These are phyloP conservation scores for Drosophila prolongata DNA, from an alignment of 2,888 invertebrate species.

Conservation along the genomic window DNA sequence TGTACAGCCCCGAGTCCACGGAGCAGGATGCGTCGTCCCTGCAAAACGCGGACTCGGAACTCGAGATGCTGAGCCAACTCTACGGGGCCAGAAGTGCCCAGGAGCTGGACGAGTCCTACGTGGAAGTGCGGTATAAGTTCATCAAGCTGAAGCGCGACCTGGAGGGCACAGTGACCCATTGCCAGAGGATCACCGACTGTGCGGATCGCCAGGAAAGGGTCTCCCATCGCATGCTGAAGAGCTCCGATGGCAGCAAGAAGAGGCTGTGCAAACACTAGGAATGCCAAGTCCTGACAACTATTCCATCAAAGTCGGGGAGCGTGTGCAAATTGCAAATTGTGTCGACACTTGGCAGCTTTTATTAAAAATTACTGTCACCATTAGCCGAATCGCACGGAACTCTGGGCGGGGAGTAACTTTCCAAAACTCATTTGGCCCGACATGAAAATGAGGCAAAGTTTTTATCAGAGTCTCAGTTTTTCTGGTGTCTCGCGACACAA, in stretches of 20 bases:
- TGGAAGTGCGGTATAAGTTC: conserved; percentile 56
- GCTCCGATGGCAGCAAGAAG: conserved; percentile 20
- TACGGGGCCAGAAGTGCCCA: conserved; percentile 48
- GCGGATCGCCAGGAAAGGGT: conserved; percentile 43
- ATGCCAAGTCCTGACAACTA: conserved; percentile 12
- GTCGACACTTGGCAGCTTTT: conserved; percentile 53
- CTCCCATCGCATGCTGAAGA: conserved; percentile 45
- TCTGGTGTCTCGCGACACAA: conserved; percentile 21
- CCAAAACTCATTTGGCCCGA: conserved; percentile 72
- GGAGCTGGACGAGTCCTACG: conserved; percentile 48
- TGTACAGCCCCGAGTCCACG: background rate
- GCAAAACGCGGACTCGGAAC: conserved; percentile 6
- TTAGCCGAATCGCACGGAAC: conserved; percentile 59
- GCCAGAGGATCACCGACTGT: conserved; percentile 44
- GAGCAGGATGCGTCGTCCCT: background rate
- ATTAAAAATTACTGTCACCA: conserved; percentile 74
- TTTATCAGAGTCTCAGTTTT: conserved; percentile 37
- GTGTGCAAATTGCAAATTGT: conserved; percentile 38
- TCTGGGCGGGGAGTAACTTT: conserved; percentile 40
- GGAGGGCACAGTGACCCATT: conserved; percentile 41
- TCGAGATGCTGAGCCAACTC: conserved; percentile 3
- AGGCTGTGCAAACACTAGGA: conserved; percentile 12
- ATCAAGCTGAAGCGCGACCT: conserved; percentile 60
- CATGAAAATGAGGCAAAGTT: conserved; percentile 72
- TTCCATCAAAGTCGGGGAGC: conserved; percentile 24